phyloP scores from a whole-genome alignment of 2,888 invertebrate genomes.

The Drosophila tanythrix region DNA sequence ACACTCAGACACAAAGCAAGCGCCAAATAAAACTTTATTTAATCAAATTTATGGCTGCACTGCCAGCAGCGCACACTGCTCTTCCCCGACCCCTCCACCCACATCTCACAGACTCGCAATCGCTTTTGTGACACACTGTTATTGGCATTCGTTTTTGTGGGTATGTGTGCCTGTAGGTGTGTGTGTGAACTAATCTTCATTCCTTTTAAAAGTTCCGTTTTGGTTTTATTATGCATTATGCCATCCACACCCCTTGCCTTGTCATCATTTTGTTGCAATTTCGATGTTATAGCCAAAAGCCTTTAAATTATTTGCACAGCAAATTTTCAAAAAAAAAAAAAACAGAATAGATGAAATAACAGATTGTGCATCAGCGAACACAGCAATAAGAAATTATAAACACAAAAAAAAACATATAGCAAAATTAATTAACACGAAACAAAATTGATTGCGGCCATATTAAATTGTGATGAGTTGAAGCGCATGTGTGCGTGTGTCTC shows the following conservation, averaged over 20 bases:
- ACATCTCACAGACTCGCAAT: conserved; percentile 18
- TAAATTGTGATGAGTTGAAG: conserved; percentile 25
- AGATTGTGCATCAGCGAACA: conserved; percentile 41
- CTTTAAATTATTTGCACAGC: conserved; percentile 73
- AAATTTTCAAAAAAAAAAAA: conserved; percentile 35
- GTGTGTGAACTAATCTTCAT: conserved; percentile 41
- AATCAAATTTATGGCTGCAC: conserved; percentile 78
- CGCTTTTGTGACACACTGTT: conserved; percentile 68
- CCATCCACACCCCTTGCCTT: conserved; percentile 33
- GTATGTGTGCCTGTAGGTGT: conserved; percentile 2
- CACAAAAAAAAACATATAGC: conserved; percentile 21
- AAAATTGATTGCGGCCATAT: conserved; percentile 58
- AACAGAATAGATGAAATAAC: conserved; percentile 1
- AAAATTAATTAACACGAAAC: conserved; percentile 73
- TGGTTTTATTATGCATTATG: conserved; percentile 60
- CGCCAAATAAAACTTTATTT: conserved; percentile 76
- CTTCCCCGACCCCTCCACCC: too few relatives aligned
- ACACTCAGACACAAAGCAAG: conserved; percentile 41
- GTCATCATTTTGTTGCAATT: conserved; percentile 42
- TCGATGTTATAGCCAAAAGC: conserved; percentile 57
- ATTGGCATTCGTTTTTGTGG: conserved; percentile 54
- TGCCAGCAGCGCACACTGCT: conserved; percentile 22
- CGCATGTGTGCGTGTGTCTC: conserved; percentile 2
- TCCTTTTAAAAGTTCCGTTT: conserved; percentile 47
- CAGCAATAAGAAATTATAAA: conserved; percentile 19